A percentile compares a stretch with the other conserved stretches of the same genome.
phyloP scores from a whole-genome alignment of 2,888 invertebrate species.

The Drosophila nigritarsus region DNA sequence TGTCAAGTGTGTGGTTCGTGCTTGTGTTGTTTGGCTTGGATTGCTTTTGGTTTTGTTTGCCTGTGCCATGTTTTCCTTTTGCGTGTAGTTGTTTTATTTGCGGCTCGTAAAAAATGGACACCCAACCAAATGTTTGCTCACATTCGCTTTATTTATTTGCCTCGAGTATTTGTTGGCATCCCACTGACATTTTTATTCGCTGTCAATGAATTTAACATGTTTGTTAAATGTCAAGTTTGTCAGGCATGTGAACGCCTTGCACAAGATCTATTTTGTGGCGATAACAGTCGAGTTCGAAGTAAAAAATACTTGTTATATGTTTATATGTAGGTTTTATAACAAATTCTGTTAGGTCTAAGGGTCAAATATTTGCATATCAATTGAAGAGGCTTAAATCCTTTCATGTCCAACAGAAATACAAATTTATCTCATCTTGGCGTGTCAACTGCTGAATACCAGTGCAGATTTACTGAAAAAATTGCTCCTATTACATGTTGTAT shows the following conservation, averaged over 20 bases:
- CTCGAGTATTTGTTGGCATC: slow-evolving; percentile 56
- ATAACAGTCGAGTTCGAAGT: slow-evolving; percentile 8
- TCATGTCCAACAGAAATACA: neutral
- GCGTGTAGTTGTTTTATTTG: slow-evolving; percentile 71
- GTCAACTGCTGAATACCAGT: neutral
- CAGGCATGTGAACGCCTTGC: slow-evolving; percentile 31
- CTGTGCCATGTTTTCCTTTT: slow-evolving; percentile 55
- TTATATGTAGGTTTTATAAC: neutral
- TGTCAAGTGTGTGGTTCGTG: slow-evolving; percentile 67
- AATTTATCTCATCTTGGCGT: neutral
- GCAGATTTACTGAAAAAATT: neutral
- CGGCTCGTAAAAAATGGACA: slow-evolving; percentile 74
- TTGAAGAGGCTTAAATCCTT: slow-evolving; percentile 22
- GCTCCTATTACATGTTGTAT: neutral
- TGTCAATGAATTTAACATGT: slow-evolving; percentile 82
- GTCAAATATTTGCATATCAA: slow-evolving; percentile 41
- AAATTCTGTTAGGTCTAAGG: slow-evolving; percentile 13
- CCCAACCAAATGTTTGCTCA: slow-evolving; percentile 70
- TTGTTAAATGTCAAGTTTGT: slow-evolving; percentile 50
- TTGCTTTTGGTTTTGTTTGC: slow-evolving; percentile 61
- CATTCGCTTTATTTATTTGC: slow-evolving; percentile 66
- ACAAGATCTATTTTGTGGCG: slow-evolving; percentile 13
- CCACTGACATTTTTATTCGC: slow-evolving; percentile 82
- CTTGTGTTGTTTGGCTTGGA: slow-evolving; percentile 39
- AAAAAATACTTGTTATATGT: slow-evolving; percentile 3